Percentiles rank a stretch among this genome's conserved stretches.
phyloP scores from a whole-genome alignment of 2,888 invertebrate genomes.

The Pollenia amentaria region DNA sequence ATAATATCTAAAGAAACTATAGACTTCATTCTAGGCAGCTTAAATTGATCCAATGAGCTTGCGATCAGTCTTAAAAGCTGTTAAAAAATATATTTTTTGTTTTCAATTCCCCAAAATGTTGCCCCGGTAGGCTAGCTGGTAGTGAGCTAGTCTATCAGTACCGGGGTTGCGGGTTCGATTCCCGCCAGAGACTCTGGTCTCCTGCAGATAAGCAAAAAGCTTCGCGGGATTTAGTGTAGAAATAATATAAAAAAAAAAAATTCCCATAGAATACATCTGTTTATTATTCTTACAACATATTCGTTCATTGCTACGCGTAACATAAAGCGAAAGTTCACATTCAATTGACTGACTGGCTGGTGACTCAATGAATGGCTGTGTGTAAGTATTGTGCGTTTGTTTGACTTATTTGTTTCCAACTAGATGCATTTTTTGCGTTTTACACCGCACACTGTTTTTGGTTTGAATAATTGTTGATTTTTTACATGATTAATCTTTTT shows the following conservation, averaged over 20 bases:
- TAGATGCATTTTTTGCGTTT: background rate
- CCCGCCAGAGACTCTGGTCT: constrained; percentile 25
- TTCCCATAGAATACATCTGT: background rate
- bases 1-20: too few relatives aligned
- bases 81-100: background rate
- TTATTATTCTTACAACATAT: background rate
- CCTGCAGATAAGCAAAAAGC: too few relatives aligned
- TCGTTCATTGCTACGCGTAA: background rate
- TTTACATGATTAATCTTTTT: constrained; percentile 52
- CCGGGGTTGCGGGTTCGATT: too few relatives aligned
- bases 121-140: too few relatives aligned
- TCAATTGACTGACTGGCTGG: constrained; percentile 44
- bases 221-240: too few relatives aligned
- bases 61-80: too few relatives aligned
- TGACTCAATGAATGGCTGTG: constrained; percentile 7
- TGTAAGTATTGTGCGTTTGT: background rate
- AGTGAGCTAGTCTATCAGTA: too few relatives aligned
- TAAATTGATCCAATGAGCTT: too few relatives aligned
- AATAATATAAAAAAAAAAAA: too few relatives aligned
- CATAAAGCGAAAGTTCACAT: constrained; percentile 62
- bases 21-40: too few relatives aligned
- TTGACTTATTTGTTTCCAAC: background rate
- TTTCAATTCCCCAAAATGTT: background rate
- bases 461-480: constrained; percentile 48
- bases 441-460: background rate